phyloP scores from a whole-genome alignment of 1,140 invertebrate genomes.

The Pseudomyrmex gracilis region DNA sequence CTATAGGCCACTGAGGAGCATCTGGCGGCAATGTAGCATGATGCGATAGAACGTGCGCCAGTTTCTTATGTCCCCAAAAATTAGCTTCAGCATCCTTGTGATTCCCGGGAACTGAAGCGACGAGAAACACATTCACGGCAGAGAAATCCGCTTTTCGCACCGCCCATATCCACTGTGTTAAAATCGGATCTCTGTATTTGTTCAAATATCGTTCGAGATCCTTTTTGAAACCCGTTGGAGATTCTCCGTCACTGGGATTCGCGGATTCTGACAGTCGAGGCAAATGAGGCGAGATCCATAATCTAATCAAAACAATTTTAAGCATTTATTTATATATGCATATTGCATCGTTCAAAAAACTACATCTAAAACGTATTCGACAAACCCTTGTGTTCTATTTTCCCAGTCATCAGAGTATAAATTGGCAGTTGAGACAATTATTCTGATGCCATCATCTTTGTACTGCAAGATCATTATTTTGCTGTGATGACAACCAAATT shows the following conservation, averaged over 20 bases:
- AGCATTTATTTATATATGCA: constrained; percentile 22
- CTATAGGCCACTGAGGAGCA: constrained; percentile 88
- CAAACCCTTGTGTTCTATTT: constrained; percentile 95
- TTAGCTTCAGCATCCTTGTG: constrained; percentile 87
- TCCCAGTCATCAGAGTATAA: constrained; percentile 96
- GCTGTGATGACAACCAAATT: constrained; percentile 96
- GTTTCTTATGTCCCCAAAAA: constrained; percentile 90
- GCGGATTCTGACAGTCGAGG: constrained; percentile 86
- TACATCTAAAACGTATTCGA: constrained; percentile 24
- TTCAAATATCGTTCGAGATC: constrained; percentile 93
- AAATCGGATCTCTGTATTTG: constrained; percentile 89
- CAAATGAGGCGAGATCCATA: constrained; percentile 94
- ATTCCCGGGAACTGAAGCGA: constrained; percentile 93
- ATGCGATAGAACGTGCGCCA: constrained; percentile 88
- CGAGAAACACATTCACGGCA: constrained; percentile 92
- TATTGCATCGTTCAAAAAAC: not conserved
- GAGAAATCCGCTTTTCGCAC: constrained; percentile 93
- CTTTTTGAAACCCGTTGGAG: constrained; percentile 93
- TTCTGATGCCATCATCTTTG: constrained; percentile 92
- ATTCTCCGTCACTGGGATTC: constrained; percentile 90
- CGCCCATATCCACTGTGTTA: constrained; percentile 91
- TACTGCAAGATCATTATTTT: constrained; percentile 97
- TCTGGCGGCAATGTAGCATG: constrained; percentile 87
- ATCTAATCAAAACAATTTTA: constrained; percentile 68
- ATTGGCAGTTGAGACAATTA: constrained; percentile 97